Evolutionary conservation across 2,888 invertebrate genomes (phyloP).

Genomic region (Ectropis crepuscularia): DNA sequence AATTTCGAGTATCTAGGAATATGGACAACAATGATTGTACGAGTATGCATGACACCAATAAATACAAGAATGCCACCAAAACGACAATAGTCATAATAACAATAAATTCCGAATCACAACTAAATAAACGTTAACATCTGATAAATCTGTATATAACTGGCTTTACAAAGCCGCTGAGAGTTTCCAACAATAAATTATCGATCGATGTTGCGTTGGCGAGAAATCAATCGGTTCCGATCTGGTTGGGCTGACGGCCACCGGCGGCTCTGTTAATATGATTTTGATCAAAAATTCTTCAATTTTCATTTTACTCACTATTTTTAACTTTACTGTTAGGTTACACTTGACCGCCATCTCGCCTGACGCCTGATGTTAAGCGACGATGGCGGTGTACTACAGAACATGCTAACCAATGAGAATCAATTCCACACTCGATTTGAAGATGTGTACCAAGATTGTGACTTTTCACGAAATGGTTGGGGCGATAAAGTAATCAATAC

Average conservation of each 20-base stretch:
- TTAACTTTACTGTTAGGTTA: not conserved
- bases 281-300: not conserved
- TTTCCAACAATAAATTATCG: slow-evolving; percentile 44
- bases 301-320: not conserved
- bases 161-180: slow-evolving; percentile 26
- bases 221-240: slow-evolving; percentile 47
- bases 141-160: slow-evolving; percentile 16
- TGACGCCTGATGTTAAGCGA: too few species aligned
- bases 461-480: too few species aligned
- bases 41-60: too few species aligned
- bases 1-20: too few species aligned
- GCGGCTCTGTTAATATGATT: not conserved
- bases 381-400: too few species aligned
- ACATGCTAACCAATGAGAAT: too few species aligned
- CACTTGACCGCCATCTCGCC: too few species aligned
- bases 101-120: not conserved
- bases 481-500: too few species aligned
- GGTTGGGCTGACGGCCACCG: slow-evolving; percentile 25
- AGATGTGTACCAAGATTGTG: too few species aligned
- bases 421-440: too few species aligned
- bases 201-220: slow-evolving; percentile 39
- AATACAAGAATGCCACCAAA: too few species aligned
- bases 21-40: too few species aligned
- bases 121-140: not conserved
- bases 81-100: slow-evolving; percentile 1